These are phyloP conservation scores for Fratercula arctica DNA, from an alignment of 2,797 vertebrate genomes.

Conservation along the genomic window DNA sequence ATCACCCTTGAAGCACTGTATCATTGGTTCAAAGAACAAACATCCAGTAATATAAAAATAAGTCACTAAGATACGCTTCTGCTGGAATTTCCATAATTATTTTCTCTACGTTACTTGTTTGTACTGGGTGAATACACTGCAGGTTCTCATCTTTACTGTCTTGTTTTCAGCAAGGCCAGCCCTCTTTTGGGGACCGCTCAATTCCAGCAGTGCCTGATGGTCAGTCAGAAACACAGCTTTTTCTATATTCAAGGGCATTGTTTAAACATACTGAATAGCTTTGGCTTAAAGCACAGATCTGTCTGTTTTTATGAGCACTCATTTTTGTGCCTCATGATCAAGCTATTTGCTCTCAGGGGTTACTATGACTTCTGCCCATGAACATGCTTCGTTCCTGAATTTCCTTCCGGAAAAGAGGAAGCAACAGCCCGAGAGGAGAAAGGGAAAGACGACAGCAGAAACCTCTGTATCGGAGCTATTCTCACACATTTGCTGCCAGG, in stretches of 20 bases:
- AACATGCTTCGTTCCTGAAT: not conserved
- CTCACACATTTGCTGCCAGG: not conserved
- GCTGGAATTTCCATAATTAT: not conserved
- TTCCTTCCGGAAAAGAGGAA: not conserved
- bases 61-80: not conserved
- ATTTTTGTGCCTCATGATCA: not conserved
- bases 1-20: not conserved
- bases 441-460: not conserved
- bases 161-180: not conserved
- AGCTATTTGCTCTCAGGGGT: not conserved
- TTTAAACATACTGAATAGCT: not conserved
- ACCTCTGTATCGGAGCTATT: not conserved
- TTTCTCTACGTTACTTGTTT: not conserved
- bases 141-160: not conserved
- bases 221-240: not conserved
- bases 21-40: not conserved
- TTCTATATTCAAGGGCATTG: not conserved
- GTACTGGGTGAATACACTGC: not conserved
- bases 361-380: not conserved
- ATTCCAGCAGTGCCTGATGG: not conserved
- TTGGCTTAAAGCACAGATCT: not conserved
- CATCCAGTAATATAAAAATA: not conserved
- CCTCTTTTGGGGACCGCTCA: not conserved
- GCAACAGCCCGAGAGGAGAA: not conserved
- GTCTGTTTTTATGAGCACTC: not conserved